These are phyloP conservation scores for Philopedon plagiatum DNA, from an alignment of 2,888 invertebrate species.

Conservation along the genomic window DNA sequence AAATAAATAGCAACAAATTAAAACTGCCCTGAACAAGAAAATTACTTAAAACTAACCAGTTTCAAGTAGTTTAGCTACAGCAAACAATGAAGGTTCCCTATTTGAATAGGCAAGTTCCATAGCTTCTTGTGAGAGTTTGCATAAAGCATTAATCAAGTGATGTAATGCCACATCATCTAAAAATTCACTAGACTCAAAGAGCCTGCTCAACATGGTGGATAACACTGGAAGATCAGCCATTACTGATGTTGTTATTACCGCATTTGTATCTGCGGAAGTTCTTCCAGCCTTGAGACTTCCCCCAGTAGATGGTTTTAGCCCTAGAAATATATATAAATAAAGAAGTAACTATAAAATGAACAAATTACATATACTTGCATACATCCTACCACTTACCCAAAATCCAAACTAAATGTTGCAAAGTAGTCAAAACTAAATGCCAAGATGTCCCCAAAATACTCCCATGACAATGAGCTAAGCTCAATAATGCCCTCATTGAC, in stretches of 20 bases:
- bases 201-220: conserved; percentile 90
- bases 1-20: background rate
- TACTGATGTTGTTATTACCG: conserved; percentile 94
- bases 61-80: conserved; percentile 98
- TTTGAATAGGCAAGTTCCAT: conserved; percentile 98
- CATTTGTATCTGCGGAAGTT: conserved; percentile 83
- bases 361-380: too few relatives aligned
- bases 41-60: conserved; percentile 75
- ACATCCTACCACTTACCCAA: conserved; percentile 72
- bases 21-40: background rate
- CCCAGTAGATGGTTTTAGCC: conserved; percentile 94
- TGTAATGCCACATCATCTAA: conserved; percentile 95
- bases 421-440: conserved; percentile 95
- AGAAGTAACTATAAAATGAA: too few relatives aligned
- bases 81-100: conserved; percentile 96
- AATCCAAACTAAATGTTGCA: conserved; percentile 96
- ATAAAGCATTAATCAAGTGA: conserved; percentile 96
- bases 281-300: conserved; percentile 91
- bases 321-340: conserved; percentile 23
- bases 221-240: conserved; percentile 95
- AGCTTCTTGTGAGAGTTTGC: conserved; percentile 95
- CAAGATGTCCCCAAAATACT: conserved; percentile 93
- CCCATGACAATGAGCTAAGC: conserved; percentile 93
- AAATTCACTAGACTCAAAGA: conserved; percentile 95
- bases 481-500: conserved; percentile 93